Evolutionary conservation across 2,888 invertebrate genomes (phyloP), one percentile per base, ranked within the genome.

Genomic region (Pocota personata): DNA sequence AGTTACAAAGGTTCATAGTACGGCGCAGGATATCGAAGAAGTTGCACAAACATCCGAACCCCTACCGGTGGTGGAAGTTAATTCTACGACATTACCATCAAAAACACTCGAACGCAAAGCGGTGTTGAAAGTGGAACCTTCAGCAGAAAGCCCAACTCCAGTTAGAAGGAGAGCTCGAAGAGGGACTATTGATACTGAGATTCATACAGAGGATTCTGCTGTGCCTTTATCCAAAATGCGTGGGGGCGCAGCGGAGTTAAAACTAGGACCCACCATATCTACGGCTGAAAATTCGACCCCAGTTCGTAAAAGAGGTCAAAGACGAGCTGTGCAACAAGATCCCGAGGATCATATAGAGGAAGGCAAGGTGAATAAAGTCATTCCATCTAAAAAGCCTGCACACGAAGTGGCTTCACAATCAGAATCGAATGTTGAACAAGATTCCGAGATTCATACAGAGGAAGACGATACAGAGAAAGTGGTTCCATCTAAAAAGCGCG

Each of bases 291-390:
- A 1, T 7, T 40, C 16, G 2, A 40, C 19, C 6, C 62, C 46
- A 46, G 12, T n/a, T 30, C 3, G n/a, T 1, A 55, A 37, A 57
- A 72, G 5, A 57, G 62, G 72, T 8, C 62, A 64, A 8, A 43
- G 14, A 46, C 40, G 55, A 7, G 71, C 35, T 21, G 46, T 55
- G 16, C 12, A 48, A 50, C 14, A 64, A 50, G 46, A 72, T 57
- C 5, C 21, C 2, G 21, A 12, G 12, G 19, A 8, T 46, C 10
- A 43, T 19, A 46, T 27, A n/a, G 58, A 58, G 1, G 37, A 58
- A 12, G 6, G 21, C 35, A 37, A 19, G 4, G 24, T 24, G 4
- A 2, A 14, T 14, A 14, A 40, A 40, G 14, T 14, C 14, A 6
- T 37, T 12, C 37, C 12, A 37, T 37, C 37, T 37, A 37, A 37